Evolutionary conservation across 1,140 invertebrate species (phyloP).

Genomic region (Schlechtendalia chinensis): DNA sequence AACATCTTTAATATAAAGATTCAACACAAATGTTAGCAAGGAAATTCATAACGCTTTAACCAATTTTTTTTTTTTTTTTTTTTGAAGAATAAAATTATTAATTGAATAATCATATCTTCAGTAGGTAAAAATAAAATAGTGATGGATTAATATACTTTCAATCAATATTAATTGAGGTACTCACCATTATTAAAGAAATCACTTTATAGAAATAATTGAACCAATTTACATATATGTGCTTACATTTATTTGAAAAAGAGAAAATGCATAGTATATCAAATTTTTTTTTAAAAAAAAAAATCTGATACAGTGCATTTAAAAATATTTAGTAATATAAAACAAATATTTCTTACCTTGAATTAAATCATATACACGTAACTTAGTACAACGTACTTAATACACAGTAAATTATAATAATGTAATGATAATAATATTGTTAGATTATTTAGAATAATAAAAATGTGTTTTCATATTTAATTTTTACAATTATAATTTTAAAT

Average conservation of each 20-base stretch:
- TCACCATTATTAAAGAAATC: conserved; percentile 42
- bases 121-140: neutral
- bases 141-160: conserved; percentile 9
- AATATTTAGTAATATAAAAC: conserved; percentile 38
- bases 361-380: conserved; percentile 34
- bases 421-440: conserved; percentile 45
- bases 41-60: neutral
- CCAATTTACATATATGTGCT: conserved; percentile 38
- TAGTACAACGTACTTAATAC: conserved; percentile 38
- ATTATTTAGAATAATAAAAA: conserved; percentile 46
- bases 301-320: conserved; percentile 30
- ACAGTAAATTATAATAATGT: conserved; percentile 46
- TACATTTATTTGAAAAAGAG: conserved; percentile 44
- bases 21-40: no score
- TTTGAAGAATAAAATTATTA: neutral
- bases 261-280: conserved; percentile 37
- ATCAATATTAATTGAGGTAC: conserved; percentile 17
- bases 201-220: conserved; percentile 45
- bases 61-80: no score
- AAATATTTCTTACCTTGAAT: conserved; percentile 47
- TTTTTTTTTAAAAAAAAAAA: conserved; percentile 29
- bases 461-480: conserved; percentile 26
- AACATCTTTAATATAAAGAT: no score
- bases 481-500: conserved; percentile 43
- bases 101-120: neutral